These are phyloP conservation scores for Hexactinellida sp. DNA, from an alignment of 37 sponge, comb jelly and placozoan species.

Conservation along the genomic window DNA sequence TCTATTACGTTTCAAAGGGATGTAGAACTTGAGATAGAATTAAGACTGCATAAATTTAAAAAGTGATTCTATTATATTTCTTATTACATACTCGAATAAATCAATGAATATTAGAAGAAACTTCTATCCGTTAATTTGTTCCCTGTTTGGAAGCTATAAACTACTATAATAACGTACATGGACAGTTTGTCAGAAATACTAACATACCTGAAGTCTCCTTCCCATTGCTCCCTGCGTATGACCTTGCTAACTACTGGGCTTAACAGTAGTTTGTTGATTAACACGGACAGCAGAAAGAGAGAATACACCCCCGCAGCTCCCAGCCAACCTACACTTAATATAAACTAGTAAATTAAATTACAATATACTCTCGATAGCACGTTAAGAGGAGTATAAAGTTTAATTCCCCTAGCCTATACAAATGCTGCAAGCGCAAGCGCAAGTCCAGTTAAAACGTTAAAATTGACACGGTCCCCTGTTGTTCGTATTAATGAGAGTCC, in stretches of 20 bases:
- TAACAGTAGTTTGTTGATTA: slow-evolving; percentile 68
- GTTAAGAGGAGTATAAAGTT: no score
- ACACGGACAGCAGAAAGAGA: slow-evolving; percentile 38
- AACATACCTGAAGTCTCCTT: slow-evolving; percentile 87
- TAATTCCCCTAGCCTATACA: no score
- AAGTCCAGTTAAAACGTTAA: no score
- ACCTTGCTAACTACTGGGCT: slow-evolving; percentile 44
- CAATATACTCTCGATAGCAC: no score
- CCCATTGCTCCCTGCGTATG: slow-evolving; percentile 42
- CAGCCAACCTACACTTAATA: slow-evolving; percentile 9
- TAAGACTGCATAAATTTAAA: background rate
- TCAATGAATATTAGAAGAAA: no score
- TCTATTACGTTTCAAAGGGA: background rate
- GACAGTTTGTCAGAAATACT: no score
- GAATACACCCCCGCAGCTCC: slow-evolving; percentile 39
- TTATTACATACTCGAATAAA: no score
- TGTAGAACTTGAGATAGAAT: background rate
- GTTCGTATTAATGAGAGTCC: no score
- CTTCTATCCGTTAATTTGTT: no score
- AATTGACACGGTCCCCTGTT: no score
- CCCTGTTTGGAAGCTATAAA: no score
- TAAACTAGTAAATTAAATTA: background rate
- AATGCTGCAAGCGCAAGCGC: no score
- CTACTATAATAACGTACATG: background rate
- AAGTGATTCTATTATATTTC: background rate